These are phyloP conservation scores for Liasis olivaceus DNA, from an alignment of 2,797 vertebrate species.

Conservation along the genomic window DNA sequence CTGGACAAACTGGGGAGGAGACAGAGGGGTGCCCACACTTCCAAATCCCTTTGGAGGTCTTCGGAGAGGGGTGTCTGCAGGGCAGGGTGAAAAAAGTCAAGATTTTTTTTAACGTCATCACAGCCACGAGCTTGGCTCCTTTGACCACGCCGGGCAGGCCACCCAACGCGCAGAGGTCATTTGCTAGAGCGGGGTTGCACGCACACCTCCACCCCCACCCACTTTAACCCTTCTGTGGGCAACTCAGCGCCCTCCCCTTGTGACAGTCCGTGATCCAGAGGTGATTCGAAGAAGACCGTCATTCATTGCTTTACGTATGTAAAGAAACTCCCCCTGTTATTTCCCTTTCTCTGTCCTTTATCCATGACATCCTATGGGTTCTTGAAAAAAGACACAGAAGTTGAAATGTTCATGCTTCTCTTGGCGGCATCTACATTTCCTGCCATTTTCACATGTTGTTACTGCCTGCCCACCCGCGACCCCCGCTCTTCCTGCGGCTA, in stretches of 20 bases:
- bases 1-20: neutral
- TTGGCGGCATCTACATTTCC: neutral
- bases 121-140: neutral
- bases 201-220: neutral
- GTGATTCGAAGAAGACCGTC: neutral
- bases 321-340: neutral
- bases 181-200: neutral
- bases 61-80: neutral
- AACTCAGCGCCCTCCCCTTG: neutral
- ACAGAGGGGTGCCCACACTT: neutral
- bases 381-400: neutral
- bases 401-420: neutral
- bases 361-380: neutral
- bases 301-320: neutral
- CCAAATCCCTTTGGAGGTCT: neutral
- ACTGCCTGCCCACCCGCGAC: neutral
- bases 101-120: neutral
- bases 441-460: neutral
- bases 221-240: neutral
- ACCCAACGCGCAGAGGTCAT: neutral
- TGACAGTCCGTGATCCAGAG: neutral
- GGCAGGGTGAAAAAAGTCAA: neutral
- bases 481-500: neutral
- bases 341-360: neutral
- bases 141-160: neutral